Evolutionary conservation across 2,113 vertebrate species (phyloP), one percentile per base, ranked within the genome.

Genomic region (Pelobates fuscus): DNA sequence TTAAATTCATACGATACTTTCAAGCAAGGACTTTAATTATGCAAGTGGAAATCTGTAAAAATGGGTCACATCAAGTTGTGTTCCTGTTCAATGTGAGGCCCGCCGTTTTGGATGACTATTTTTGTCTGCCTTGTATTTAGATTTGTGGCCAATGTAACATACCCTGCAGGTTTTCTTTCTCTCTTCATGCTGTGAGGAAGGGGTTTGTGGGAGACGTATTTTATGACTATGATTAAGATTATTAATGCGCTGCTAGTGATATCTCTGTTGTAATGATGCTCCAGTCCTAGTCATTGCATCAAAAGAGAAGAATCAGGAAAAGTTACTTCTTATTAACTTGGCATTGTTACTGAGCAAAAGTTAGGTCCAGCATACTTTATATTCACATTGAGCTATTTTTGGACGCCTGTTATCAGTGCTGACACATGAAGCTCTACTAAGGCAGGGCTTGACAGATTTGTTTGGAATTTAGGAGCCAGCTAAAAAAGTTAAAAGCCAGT

Each of bases 11-110:
- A 37, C 32, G n/a, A n/a, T 41, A 7, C 7, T 41, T 41, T 49
- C 44, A 5, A 14, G 10, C 44, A 46, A 6, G n/a, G 32, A 2
- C 5, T 27, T 71, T 60, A 71, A 71, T 71, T 71, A 71, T 71
- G 57, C 68, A 71, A 60, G 24, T 70, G 20, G 26, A 70, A 71
- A 71, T 71, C 68, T 71, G 68, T 71, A 11, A 71, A 71, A 71
- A 71, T 71, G 37, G 68, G 68, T 60, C 68, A 70, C 41, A 29
- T 71, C 23, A 60, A 71, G 59, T 44, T 14, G 25, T 41, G 17
- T 60, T 59, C 37, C 57, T 20, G 11, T 21, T 12, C 29, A 41
- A 55, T 44, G 21, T 44, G 18, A 61, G 55, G 67, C 67, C 54
- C 43, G 54, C 17, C 37, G 68, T 27, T 71, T 60, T 71, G 68